Conservation (phyloP, 1,140 invertebrate genomes). For the Papilio xuthus region DNA sequence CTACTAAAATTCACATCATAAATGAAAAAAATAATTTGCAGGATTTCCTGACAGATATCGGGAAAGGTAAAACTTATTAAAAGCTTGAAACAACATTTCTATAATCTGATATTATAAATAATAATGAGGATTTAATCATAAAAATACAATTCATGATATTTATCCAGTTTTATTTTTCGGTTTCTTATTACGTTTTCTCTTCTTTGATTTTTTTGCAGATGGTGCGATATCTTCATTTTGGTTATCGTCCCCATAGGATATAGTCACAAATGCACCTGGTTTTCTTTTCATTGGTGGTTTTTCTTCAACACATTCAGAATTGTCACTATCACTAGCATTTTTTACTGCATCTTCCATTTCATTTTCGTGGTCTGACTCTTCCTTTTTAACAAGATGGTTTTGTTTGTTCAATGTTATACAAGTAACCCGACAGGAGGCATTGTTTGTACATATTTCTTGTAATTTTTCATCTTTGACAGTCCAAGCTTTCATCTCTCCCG, state of each 20-base stretch:
- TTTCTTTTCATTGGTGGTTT: conserved; percentile 58
- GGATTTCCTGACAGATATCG: neutral
- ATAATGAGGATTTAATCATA: neutral
- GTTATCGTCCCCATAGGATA: conserved; percentile 65
- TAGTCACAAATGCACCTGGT: conserved; percentile 69
- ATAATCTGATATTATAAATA: neutral
- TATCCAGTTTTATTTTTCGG: conserved; percentile 57
- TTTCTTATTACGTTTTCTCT: conserved; percentile 68
- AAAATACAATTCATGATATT: neutral
- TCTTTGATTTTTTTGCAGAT: conserved; percentile 68
- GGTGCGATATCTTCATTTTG: conserved; percentile 48
- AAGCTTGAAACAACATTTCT: no score
- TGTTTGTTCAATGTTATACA: conserved; percentile 81
- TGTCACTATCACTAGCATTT: conserved; percentile 50
- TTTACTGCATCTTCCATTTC: conserved; percentile 48
- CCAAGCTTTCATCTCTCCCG: conserved; percentile 91
- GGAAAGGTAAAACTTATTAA: no score
- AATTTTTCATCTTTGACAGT: conserved; percentile 79
- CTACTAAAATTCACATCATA: no score
- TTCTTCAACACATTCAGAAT: conserved; percentile 46
- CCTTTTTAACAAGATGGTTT: conserved; percentile 74
- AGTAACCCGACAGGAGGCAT: conserved; percentile 84
- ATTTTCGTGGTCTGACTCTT: conserved; percentile 58
- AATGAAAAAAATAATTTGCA: conserved; percentile 42
- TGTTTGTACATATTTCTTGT: conserved; percentile 76